Base-by-base conservation (phyloP, 1,140 invertebrate genomes). In the Sitophilus oryzae region DNA sequence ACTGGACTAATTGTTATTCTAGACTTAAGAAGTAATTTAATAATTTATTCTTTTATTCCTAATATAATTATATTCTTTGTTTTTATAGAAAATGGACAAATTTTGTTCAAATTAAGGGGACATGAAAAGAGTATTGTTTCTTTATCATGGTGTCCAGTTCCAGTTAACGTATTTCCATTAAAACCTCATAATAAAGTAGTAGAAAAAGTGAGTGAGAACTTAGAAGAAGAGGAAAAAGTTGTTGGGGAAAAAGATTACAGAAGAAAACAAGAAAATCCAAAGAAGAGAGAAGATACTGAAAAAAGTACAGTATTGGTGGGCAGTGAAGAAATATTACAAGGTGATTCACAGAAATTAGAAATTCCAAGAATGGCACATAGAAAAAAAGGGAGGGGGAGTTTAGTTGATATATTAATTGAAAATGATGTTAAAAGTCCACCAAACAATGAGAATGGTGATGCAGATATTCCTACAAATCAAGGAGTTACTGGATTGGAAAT, bases 61-160 rank as follows among this genome's bases (percentile, higher is more conserved):
- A 22, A 21, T 61, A 52, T 49, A 6, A 37, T 46, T 38, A 22
- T 14, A 40, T 40, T 40, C 25, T 25, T 44, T 8, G 8, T 50
- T 61, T 70, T 63, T 50, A n/a, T 58, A 81, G 79, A 75, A 46
- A 66, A 71, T 56, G 82, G 82, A 3, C 72, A 69, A 52, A 61
- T 86, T 38, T 52, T 83, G 15, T 83, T 83, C 50, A 82, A 81
- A 74, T 68, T 88, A 3, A 76, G 82, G 63, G 81, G 81, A 5
- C 86, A 89, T 66, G 80, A 88, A 70, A 76, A 78, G n/a, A 81
- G 85, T 61, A 76, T 89, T 37, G 67, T 80, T 5, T 82, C 79
- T 58, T 57, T 90, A 19, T 79, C 80, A 22, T 90, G 86, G 86
- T 89, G 86, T 73, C 87, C 86, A 10, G 68, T 73, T 16, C 67